Evolutionary conservation across 2,888 invertebrate species (phyloP).

Genomic region (Heliconius aoede): DNA sequence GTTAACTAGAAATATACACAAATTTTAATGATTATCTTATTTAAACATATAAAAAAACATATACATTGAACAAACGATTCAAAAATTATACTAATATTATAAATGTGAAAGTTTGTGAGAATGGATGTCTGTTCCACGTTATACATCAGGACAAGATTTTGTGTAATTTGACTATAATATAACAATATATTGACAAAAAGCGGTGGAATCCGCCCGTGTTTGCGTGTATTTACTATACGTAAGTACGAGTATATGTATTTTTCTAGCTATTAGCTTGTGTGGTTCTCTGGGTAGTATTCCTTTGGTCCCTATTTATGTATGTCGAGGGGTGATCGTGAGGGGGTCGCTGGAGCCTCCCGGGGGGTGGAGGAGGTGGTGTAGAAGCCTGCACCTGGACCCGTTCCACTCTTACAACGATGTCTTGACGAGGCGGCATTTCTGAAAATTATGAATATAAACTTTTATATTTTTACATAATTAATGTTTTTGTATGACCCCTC

Average conservation of each 20-base stretch:
- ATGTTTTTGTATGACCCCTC: conserved; percentile 8
- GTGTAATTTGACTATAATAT: background rate
- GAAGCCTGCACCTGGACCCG: conserved; percentile 60
- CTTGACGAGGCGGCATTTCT: conserved; percentile 77
- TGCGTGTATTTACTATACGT: background rate
- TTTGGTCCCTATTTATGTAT: conserved; percentile 62
- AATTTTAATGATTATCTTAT: background rate
- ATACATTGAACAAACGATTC: background rate
- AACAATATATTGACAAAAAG: background rate
- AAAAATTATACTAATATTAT: too few species aligned
- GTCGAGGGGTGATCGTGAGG: conserved; percentile 74
- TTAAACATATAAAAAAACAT: background rate
- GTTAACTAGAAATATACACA: background rate
- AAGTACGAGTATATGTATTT: background rate
- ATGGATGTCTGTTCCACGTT: too few species aligned
- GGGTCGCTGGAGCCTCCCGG: conserved; percentile 74
- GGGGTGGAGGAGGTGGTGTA: conserved; percentile 68
- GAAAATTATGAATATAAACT: conserved; percentile 43
- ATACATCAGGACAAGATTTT: too few species aligned
- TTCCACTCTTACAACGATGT: conserved; percentile 64
- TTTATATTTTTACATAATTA: conserved; percentile 23
- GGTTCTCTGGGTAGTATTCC: conserved; percentile 41
- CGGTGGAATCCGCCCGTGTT: background rate
- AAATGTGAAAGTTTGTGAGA: too few species aligned
- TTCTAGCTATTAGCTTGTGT: conserved; percentile 35